These are phyloP conservation scores for Pseudachorutes palmiensis DNA, from an alignment of 1,140 invertebrate genomes.

Conservation along the genomic window DNA sequence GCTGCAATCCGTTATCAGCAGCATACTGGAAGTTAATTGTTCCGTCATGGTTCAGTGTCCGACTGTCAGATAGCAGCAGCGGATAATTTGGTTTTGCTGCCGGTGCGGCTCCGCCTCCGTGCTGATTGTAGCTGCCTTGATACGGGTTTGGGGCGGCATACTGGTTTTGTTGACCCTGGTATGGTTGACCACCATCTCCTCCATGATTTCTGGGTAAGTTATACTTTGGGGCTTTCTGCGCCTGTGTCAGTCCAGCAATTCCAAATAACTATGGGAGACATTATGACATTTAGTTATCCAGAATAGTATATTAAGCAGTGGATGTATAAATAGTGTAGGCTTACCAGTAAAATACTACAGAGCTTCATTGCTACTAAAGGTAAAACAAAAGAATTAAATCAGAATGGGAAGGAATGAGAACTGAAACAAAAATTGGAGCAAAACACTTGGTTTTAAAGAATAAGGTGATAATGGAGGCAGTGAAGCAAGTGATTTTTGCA, in stretches of 20 bases:
- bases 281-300: too few relatives aligned
- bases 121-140: neutral
- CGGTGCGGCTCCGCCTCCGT: conserved; percentile 3
- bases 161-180: neutral
- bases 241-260: neutral
- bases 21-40: conserved; percentile 48
- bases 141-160: neutral
- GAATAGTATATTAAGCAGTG: too few relatives aligned
- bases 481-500: conserved; percentile 5
- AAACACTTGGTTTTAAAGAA: conserved; percentile 11
- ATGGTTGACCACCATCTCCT: neutral
- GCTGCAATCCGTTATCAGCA: conserved; percentile 56
- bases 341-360: neutral
- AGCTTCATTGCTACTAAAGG: neutral
- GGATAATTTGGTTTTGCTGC: conserved; percentile 27
- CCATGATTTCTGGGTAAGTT: too few relatives aligned
- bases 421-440: neutral
- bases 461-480: conserved; percentile 5
- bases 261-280: neutral
- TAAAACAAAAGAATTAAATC: neutral
- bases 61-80: conserved; percentile 30
- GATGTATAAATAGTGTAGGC: neutral
- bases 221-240: conserved; percentile 4
- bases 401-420: neutral
- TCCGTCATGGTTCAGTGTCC: conserved; percentile 33